Evolutionary conservation across 1,140 invertebrate genomes (phyloP), one percentile per base, ranked within the genome.

Genomic region (Drosophila ficusphila): DNA sequence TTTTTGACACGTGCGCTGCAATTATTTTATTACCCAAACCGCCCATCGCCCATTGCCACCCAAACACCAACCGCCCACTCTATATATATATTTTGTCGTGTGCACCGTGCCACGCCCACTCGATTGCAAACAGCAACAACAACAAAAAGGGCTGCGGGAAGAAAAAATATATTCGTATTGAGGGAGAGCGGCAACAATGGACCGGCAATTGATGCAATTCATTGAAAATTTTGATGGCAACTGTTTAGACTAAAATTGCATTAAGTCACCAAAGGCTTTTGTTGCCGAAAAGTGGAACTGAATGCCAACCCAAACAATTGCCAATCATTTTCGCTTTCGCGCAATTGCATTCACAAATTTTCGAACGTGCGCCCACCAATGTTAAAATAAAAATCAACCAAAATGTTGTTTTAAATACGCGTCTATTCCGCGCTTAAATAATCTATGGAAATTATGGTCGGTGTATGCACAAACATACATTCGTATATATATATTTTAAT

Each of bases 1-100:
- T 90, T 90, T 90, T 90, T 90, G 86, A 82, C 86, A 90, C 86
- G 86, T 90, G 86, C 86, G 65, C 60, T 82, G 81, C 86, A 90
- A 90, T 90, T 90, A 90, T 90, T 90, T 86, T 90, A 85, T 90
- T 90, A 90, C 86, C 60, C 74, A 65, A 72, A 51, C 54, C 76
- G 34, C 46, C 60, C 73, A 46, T 27, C 51, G 47, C 27, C 60
- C 73, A 46, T 27, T 46, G 47, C 27, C 41, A 21, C 12, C 38
- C 19, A 29, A 25, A 21, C 31, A 8, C 44, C 18, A 60, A 46
- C 44, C 57, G 39, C 23, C 21, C 48, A 56, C 48, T 49, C 57
- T 27, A 25, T 9, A 3, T 41, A 6, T 11, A 29, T 19, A 44
- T 41, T 25, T 34, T 29, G 57, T 36, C 68, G 71, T 69, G 47